These are phyloP conservation scores for Sminthurinus aureus DNA, from an alignment of 2,888 invertebrate species.

Conservation along the genomic window DNA sequence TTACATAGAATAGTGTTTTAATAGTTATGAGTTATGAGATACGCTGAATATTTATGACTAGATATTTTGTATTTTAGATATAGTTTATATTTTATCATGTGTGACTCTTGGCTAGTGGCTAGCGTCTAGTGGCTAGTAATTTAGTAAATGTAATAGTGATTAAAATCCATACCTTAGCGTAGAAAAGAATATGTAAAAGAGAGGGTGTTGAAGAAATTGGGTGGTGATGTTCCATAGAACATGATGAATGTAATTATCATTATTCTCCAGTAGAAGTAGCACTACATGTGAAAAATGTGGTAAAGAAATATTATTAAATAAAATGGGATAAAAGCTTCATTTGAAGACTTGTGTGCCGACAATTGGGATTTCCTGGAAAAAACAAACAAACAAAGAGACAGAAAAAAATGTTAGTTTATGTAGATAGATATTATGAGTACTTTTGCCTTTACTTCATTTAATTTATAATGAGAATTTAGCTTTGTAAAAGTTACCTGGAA, in stretches of 20 bases:
- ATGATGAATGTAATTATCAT: conserved; percentile 9
- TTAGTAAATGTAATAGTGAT: not conserved
- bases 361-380: conserved; percentile 43
- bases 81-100: not conserved
- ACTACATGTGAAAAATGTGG: no score
- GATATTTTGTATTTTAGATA: not conserved
- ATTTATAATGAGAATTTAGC: no score
- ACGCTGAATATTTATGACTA: not conserved
- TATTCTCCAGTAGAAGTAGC: not conserved
- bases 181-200: not conserved
- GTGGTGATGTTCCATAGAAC: not conserved
- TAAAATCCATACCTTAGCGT: not conserved
- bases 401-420: no score
- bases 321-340: conserved; percentile 38
- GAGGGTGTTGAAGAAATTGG: conserved; percentile 1
- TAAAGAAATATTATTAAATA: no score
- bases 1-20: no score
- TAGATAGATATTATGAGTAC: no score
- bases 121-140: not conserved
- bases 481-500: conserved; percentile 49
- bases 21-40: no score
- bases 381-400: no score
- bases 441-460: no score
- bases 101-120: not conserved
- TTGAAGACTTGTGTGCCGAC: conserved; percentile 59